phyloP scores from a whole-genome alignment of 2,888 invertebrate species.

The Trichogramma dendrolimi region DNA sequence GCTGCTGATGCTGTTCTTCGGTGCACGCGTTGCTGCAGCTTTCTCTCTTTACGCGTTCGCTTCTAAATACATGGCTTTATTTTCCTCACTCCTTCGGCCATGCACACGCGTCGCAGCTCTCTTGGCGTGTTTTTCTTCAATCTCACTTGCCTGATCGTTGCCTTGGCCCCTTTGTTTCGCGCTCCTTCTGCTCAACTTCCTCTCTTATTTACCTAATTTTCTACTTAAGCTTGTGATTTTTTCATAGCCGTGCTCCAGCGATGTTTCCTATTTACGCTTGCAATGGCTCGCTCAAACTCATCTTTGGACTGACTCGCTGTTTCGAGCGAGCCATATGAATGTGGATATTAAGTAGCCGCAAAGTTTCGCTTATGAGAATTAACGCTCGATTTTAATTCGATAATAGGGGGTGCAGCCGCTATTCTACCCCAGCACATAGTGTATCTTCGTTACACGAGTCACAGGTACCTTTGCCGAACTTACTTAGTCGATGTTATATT shows the following conservation, averaged over 20 bases:
- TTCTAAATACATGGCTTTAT: neutral
- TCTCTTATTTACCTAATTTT: neutral
- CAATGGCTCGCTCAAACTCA: too few relatives aligned
- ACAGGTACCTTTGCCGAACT: neutral
- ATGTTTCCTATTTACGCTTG: conserved; percentile 12
- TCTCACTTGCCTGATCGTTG: neutral
- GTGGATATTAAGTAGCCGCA: conserved; percentile 1
- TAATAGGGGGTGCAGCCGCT: too few relatives aligned
- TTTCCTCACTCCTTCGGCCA: conserved; percentile 5
- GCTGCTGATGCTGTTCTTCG: too few relatives aligned
- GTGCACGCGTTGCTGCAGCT: too few relatives aligned
- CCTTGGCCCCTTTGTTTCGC: neutral
- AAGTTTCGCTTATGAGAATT: conserved; percentile 32
- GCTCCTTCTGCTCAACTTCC: conserved; percentile 13
- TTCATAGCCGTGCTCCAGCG: neutral
- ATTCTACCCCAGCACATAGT: conserved; percentile 11
- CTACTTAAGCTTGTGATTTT: too few relatives aligned
- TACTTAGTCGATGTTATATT: too few relatives aligned
- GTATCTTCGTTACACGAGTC: conserved; percentile 18
- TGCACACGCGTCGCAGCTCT: conserved; percentile 11
- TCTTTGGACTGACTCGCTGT: neutral
- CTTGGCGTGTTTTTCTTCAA: neutral
- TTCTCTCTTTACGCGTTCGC: neutral
- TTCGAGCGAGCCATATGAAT: conserved; percentile 12
- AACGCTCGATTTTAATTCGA: conserved; percentile 26